Evolutionary conservation across 92 coral and sea anemone genomes (phyloP).

Genomic region (Galaxea fascicularis): DNA sequence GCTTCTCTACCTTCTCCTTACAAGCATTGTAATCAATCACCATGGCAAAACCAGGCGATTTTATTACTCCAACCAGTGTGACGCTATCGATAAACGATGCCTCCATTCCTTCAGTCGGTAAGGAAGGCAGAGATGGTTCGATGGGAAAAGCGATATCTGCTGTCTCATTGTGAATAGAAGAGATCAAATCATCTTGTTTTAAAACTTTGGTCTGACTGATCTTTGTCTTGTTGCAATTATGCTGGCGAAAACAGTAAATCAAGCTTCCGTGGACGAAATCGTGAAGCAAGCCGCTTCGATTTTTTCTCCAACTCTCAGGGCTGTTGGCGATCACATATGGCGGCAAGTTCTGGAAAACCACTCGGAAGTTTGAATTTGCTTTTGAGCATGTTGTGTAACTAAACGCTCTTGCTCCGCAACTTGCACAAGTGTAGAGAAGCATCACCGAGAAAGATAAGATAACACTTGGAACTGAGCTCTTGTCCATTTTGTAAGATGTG

Average conservation of each 20-base stretch:
- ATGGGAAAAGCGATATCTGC: constrained; percentile 72
- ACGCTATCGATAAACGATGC: constrained; percentile 22
- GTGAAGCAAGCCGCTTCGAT: constrained; percentile 34
- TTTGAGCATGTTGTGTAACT: neutral
- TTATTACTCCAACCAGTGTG: constrained; percentile 41
- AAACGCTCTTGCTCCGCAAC: neutral
- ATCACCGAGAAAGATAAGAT: neutral
- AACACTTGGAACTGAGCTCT: neutral
- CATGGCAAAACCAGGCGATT: constrained; percentile 79
- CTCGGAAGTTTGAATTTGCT: constrained; percentile 34
- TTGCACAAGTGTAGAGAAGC: neutral
- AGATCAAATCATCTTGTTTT: constrained; percentile 51
- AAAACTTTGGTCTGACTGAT: constrained; percentile 55
- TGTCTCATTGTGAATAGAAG: constrained; percentile 14
- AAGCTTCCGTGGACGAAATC: constrained; percentile 40
- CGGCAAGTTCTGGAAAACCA: constrained; percentile 31
- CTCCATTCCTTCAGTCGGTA: constrained; percentile 16
- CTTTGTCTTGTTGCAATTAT: constrained; percentile 41
- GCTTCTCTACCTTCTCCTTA: constrained; percentile 37
- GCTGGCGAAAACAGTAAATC: constrained; percentile 40
- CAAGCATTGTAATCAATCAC: constrained; percentile 75
- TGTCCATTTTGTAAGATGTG: constrained; percentile 15
- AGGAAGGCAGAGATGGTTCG: constrained; percentile 57
- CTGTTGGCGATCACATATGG: constrained; percentile 42
- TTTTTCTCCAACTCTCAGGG: neutral